Conservation (phyloP, 2,797 vertebrate species). For the Simalia tracyae region DNA sequence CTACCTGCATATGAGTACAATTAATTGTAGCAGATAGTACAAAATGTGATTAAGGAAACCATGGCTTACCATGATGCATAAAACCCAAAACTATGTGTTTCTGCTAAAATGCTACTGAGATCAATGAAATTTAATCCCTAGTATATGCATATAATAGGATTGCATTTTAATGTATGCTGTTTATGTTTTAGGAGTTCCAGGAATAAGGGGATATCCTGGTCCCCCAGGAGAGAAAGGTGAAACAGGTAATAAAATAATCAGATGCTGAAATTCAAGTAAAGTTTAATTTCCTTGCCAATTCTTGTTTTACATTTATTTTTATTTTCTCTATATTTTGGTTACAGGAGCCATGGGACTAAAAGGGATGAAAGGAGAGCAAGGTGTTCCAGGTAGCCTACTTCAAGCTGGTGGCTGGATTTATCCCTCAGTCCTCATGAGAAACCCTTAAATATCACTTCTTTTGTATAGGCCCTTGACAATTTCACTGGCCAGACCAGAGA, state of each 20-base stretch:
- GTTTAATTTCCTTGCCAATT: conserved; percentile 7
- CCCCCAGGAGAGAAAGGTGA: conserved; percentile 62
- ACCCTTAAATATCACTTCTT: background rate
- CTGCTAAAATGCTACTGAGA: background rate
- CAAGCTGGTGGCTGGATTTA: background rate
- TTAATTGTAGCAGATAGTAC: too few relatives aligned
- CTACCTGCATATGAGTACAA: too few relatives aligned
- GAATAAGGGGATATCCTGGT: conserved; percentile 43
- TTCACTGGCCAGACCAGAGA: background rate
- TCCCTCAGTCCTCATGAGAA: background rate
- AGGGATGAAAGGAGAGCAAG: conserved; percentile 56
- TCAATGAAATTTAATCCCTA: background rate
- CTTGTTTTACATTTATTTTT: conserved; percentile 5
- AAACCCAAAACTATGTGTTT: background rate
- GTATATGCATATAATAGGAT: background rate
- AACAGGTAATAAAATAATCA: conserved; percentile 48
- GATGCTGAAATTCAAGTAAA: background rate
- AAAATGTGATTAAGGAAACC: too few relatives aligned
- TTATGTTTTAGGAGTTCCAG: conserved; percentile 49
- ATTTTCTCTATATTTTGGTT: conserved; percentile 48
- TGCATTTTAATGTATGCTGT: background rate
- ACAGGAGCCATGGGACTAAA: conserved; percentile 57
- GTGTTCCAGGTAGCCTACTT: conserved; percentile 46
- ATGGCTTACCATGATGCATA: too few relatives aligned
- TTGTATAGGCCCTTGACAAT: background rate